These are phyloP conservation scores for Meriones psammophilus DNA, from an alignment of 2,797 vertebrate species.

Conservation along the genomic window DNA sequence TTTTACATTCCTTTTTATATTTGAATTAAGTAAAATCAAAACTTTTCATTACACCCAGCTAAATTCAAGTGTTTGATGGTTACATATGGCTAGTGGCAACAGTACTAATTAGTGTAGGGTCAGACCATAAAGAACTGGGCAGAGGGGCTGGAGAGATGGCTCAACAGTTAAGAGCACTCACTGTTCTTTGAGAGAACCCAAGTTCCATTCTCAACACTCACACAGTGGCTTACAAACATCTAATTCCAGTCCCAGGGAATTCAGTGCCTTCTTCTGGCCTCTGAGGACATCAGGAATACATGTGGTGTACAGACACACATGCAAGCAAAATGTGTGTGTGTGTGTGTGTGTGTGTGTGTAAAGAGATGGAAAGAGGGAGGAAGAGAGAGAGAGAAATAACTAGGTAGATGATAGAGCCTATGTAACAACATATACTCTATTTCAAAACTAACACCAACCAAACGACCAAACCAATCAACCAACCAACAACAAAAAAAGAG, in stretches of 20 bases:
- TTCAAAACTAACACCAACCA: not conserved
- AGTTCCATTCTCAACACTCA: not conserved
- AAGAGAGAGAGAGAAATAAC: not conserved
- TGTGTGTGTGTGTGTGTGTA: not conserved
- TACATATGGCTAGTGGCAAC: not conserved
- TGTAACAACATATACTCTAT: not conserved
- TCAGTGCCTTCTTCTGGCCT: not conserved
- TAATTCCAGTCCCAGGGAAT: not conserved
- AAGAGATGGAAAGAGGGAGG: accelerated
- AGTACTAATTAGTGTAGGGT: not conserved
- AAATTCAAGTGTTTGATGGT: conserved; percentile 57
- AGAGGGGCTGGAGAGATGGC: not conserved
- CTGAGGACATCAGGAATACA: too few species aligned
- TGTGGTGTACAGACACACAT: not conserved
- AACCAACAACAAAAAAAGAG: not conserved
- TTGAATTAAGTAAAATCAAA: conserved; percentile 58
- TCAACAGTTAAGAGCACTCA: not conserved
- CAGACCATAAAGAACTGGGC: conserved; percentile 50
- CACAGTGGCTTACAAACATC: not conserved
- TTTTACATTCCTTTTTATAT: conserved; percentile 41
- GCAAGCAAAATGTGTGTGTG: not conserved
- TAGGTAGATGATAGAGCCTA: not conserved
- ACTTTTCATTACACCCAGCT: conserved; percentile 10
- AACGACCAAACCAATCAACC: not conserved
- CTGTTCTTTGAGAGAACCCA: not conserved